Conservation (phyloP, 2,888 invertebrate species). For the Aproaerema taeniolella region DNA sequence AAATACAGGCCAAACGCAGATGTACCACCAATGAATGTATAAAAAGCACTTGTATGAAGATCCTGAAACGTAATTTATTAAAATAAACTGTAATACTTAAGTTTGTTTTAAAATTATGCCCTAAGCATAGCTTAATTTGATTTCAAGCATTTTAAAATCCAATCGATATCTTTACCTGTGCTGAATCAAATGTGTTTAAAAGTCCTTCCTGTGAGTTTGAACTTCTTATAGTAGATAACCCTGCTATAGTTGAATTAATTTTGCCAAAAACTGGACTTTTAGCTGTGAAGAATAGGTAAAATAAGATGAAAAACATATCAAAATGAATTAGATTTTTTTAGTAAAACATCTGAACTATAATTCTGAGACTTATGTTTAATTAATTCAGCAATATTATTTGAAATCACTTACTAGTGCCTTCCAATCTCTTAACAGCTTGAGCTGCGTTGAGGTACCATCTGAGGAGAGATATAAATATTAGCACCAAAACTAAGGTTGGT, state of each 20-base stretch:
- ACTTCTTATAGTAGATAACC: slow-evolving; percentile 86
- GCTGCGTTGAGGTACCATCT: slow-evolving; percentile 82
- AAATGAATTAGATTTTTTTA: too few species aligned
- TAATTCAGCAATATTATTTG: too few species aligned
- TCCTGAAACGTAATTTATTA: slow-evolving; percentile 73
- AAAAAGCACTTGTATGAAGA: slow-evolving; percentile 83
- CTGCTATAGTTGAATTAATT: slow-evolving; percentile 84
- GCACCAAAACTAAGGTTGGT: slow-evolving; percentile 74
- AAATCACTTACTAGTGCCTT: slow-evolving; percentile 75
- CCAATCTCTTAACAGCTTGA: slow-evolving; percentile 81
- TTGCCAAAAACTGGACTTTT: slow-evolving; percentile 89
- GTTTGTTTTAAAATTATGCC: too few species aligned
- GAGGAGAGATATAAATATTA: slow-evolving; percentile 78
- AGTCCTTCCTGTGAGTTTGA: slow-evolving; percentile 80
- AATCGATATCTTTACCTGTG: slow-evolving; percentile 74
- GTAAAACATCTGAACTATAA: too few species aligned
- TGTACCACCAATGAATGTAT: slow-evolving; percentile 79
- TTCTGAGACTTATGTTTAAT: too few species aligned
- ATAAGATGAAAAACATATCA: too few species aligned
- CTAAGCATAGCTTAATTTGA: background rate
- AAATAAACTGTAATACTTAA: background rate
- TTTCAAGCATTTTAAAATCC: background rate
- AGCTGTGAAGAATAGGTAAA: slow-evolving; percentile 65
- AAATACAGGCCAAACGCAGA: slow-evolving; percentile 85
- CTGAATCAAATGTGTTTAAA: slow-evolving; percentile 74